phyloP scores from a whole-genome alignment of 1,140 invertebrate genomes.

The Aporrectodea caliginosa region DNA sequence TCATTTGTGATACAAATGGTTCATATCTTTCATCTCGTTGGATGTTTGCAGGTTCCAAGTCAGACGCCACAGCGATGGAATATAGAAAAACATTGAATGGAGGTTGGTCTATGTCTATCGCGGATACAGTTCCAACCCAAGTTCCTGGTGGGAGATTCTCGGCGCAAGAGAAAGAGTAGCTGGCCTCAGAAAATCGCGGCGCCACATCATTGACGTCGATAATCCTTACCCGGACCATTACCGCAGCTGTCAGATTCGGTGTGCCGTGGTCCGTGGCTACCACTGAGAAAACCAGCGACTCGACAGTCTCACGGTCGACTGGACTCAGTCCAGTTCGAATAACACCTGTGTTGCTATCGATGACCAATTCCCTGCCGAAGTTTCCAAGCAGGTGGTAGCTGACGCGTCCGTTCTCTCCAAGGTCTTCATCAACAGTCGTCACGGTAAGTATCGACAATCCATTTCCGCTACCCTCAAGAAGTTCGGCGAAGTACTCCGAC shows the following conservation, averaged over 20 bases:
- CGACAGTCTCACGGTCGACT: constrained; percentile 64
- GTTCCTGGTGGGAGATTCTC: constrained; percentile 56
- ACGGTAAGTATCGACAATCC: constrained; percentile 16
- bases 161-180: constrained; percentile 20
- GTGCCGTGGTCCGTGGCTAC: constrained; percentile 23
- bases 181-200: constrained; percentile 18
- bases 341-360: constrained; percentile 79
- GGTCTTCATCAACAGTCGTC: constrained; percentile 47
- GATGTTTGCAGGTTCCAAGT: not conserved
- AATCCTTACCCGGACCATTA: constrained; percentile 17
- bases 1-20: too few species aligned
- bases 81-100: not conserved
- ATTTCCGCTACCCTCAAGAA: constrained; percentile 39
- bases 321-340: constrained; percentile 76
- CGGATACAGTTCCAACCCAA: constrained; percentile 21
- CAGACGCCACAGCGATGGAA: not conserved
- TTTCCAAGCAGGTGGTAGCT: constrained; percentile 58
- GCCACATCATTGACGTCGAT: constrained; percentile 30
- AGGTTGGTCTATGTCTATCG: constrained; percentile 13
- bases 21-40: not conserved
- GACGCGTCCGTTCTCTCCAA: constrained; percentile 53
- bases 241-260: constrained; percentile 4
- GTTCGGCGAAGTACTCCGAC: constrained; percentile 67
- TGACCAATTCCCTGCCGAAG: constrained; percentile 65
- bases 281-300: constrained; percentile 17